These are phyloP conservation scores for Siphamia tubifer DNA, from an alignment of 2,113 vertebrate species.

Conservation along the genomic window DNA sequence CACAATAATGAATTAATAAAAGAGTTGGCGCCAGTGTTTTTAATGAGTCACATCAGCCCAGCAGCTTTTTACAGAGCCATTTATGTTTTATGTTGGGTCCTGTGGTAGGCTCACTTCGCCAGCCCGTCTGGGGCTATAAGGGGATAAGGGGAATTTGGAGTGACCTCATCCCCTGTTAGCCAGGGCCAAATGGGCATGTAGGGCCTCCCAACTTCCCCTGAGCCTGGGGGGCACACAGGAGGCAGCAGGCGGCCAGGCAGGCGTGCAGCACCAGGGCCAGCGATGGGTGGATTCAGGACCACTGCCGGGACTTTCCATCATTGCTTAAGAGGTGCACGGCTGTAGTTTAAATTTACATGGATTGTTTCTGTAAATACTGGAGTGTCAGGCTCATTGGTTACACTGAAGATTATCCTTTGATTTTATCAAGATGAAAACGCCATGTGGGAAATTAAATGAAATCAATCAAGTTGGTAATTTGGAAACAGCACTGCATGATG, in stretches of 20 bases:
- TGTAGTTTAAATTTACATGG: conserved; percentile 55
- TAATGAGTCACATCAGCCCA: conserved; percentile 81
- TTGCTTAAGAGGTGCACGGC: conserved; percentile 55
- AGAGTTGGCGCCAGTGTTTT: conserved; percentile 79
- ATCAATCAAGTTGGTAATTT: conserved; percentile 52
- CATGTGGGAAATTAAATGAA: conserved; percentile 39
- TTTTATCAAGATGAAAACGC: conserved; percentile 34
- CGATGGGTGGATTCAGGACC: conserved; percentile 65
- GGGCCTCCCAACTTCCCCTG: conserved; percentile 73
- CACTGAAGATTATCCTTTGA: conserved; percentile 50
- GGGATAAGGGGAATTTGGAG: conserved; percentile 77
- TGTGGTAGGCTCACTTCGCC: conserved; percentile 71
- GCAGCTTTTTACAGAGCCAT: conserved; percentile 77
- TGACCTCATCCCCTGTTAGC: conserved; percentile 80
- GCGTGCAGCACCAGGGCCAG: conserved; percentile 60
- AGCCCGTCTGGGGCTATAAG: conserved; percentile 74
- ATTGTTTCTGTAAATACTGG: conserved; percentile 55
- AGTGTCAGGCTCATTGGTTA: conserved; percentile 52
- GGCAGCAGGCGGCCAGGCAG: conserved; percentile 63
- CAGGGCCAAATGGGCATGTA: conserved; percentile 74
- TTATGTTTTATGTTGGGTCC: conserved; percentile 77
- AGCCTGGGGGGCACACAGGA: conserved; percentile 76
- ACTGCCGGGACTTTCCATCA: conserved; percentile 78
- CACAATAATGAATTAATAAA: conserved; percentile 82
- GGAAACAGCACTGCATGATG: conserved; percentile 35